These are phyloP conservation scores for Hystrix brachyura DNA, from an alignment of 2,113 vertebrate species.

Conservation along the genomic window DNA sequence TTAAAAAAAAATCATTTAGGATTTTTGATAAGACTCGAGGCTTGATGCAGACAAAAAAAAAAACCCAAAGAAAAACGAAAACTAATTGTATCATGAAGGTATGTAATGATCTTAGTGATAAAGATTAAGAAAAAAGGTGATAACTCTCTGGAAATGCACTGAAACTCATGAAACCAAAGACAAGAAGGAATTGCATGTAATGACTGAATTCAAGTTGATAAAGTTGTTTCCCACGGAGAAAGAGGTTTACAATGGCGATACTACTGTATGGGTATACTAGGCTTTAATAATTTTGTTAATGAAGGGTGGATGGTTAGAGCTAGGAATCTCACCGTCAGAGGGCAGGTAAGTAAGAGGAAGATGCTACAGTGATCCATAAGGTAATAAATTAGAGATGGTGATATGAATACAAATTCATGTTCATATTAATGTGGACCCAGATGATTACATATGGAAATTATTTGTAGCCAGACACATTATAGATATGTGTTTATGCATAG, in stretches of 20 bases:
- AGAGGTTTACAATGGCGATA: background rate
- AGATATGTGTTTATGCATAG: background rate
- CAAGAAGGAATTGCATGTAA: background rate
- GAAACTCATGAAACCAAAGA: background rate
- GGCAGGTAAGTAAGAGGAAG: background rate
- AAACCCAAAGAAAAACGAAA: background rate
- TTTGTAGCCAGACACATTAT: background rate
- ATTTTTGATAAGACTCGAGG: background rate
- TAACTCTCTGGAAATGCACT: too few relatives aligned
- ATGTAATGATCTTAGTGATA: background rate
- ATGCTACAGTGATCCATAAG: background rate
- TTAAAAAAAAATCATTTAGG: background rate
- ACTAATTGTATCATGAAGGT: too few relatives aligned
- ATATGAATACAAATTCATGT: background rate
- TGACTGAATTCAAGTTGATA: background rate
- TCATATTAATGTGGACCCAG: background rate
- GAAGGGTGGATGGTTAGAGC: background rate
- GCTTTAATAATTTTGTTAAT: background rate
- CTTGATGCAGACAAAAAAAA: background rate
- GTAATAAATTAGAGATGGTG: background rate
- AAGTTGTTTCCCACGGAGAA: background rate
- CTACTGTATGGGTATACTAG: background rate
- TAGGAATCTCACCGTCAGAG: background rate
- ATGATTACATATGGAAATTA: background rate
- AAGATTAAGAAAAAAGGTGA: background rate